phyloP scores from a whole-genome alignment of 2,113 vertebrate species.

The Gambusia holbrooki region DNA sequence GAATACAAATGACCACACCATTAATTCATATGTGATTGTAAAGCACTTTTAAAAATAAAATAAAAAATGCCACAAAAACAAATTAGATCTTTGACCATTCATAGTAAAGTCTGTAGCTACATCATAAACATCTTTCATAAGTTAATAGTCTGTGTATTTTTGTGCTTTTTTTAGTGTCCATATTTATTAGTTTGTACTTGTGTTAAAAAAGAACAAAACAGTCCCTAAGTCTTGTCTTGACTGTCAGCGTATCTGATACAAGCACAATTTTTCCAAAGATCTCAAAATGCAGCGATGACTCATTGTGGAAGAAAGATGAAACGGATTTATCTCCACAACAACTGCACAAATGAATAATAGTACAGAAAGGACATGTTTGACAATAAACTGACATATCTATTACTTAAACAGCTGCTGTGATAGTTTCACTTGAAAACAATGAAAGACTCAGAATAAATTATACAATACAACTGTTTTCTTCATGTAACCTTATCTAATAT shows the following conservation, averaged over 20 bases:
- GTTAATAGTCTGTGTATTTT: too few relatives aligned
- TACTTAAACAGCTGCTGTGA: conserved; percentile 51
- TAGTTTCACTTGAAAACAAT: conserved; percentile 41
- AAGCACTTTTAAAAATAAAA: conserved; percentile 14
- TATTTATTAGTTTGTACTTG: conserved; percentile 15
- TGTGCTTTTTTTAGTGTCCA: not conserved
- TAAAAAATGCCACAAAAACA: conserved; percentile 3
- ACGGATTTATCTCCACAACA: conserved; percentile 40
- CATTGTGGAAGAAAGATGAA: conserved; percentile 50
- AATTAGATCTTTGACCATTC: not conserved
- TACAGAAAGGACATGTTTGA: conserved; percentile 53
- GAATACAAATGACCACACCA: not conserved
- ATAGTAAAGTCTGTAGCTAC: not conserved
- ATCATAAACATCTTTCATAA: not conserved
- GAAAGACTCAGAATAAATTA: conserved; percentile 51
- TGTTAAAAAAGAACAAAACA: conserved; percentile 33
- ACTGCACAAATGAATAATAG: conserved; percentile 47
- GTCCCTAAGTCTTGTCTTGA: conserved; percentile 26
- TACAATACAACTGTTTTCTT: conserved; percentile 39
- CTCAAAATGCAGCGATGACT: conserved; percentile 37
- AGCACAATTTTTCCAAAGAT: conserved; percentile 5
- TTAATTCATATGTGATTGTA: conserved; percentile 35
- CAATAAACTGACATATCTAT: conserved; percentile 50
- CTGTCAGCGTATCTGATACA: conserved; percentile 5
- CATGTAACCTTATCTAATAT: conserved; percentile 12